Evolutionary conservation across 2,888 invertebrate genomes (phyloP).

Genomic region (Chalcis sispes): DNA sequence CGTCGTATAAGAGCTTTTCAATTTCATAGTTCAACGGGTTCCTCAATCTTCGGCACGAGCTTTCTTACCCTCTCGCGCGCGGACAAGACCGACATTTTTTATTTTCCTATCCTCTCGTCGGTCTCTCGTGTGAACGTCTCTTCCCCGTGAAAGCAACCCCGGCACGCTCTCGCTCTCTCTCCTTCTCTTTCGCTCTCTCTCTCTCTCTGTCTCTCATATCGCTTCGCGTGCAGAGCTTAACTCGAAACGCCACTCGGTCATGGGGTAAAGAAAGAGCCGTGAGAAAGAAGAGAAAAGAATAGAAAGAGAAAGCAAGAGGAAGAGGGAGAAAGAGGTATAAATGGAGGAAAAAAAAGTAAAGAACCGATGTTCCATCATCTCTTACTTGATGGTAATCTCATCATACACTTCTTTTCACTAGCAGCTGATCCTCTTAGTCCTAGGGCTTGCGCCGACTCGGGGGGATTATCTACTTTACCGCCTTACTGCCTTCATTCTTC

Average conservation of each 20-base stretch:
- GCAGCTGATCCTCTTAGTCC: slow-evolving; percentile 46
- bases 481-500: slow-evolving; percentile 29
- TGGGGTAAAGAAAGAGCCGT: no score
- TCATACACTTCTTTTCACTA: slow-evolving; percentile 44
- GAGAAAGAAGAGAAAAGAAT: no score
- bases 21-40: slow-evolving; percentile 58
- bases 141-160: no score
- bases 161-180: no score
- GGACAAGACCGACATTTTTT: slow-evolving; percentile 10
- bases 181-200: no score
- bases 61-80: not conserved
- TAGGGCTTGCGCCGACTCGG: not conserved
- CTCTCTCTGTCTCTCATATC: no score
- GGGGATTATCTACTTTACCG: slow-evolving; percentile 41
- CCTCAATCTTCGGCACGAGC: slow-evolving; percentile 30
- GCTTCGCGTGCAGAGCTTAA: no score
- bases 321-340: slow-evolving; percentile 10
- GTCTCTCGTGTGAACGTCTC: no score
- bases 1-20: slow-evolving; percentile 52
- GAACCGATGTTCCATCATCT: slow-evolving; percentile 42
- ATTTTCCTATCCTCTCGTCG: not conserved
- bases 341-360: slow-evolving; percentile 52
- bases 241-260: no score
- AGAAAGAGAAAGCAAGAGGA: not conserved
- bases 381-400: slow-evolving; percentile 47